phyloP scores from a whole-genome alignment of 2,888 invertebrate genomes.

The Hydraecia micacea region DNA sequence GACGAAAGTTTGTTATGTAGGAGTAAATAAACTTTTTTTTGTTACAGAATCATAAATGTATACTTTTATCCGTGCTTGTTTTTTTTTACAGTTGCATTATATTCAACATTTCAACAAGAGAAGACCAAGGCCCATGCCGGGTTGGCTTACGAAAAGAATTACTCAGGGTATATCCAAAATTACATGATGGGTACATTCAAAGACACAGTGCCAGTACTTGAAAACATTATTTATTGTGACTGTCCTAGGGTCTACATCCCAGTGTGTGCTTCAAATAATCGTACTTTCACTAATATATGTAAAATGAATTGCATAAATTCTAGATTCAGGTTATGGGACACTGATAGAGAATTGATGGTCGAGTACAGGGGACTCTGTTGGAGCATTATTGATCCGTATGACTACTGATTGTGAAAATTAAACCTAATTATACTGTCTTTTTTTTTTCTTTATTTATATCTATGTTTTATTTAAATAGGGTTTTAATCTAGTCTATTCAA shows the following conservation, averaged over 20 bases:
- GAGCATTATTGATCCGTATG: slow-evolving; percentile 47
- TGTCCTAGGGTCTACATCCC: slow-evolving; percentile 80
- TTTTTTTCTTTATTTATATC: background rate
- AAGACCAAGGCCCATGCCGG: background rate
- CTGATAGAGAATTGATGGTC: fast-evolving
- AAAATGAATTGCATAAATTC: slow-evolving; percentile 63
- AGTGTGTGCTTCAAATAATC: slow-evolving; percentile 74
- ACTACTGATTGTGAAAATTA: slow-evolving; percentile 32
- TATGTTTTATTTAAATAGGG: too few species aligned
- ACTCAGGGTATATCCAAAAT: background rate
- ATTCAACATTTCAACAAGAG: background rate
- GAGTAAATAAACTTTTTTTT: too few species aligned
- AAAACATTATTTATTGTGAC: slow-evolving; percentile 58
- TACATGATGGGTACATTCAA: background rate
- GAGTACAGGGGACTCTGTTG: slow-evolving; percentile 20
- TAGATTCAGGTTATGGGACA: fast-evolving
- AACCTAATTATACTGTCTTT: background rate
- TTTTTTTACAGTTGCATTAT: slow-evolving; percentile 27
- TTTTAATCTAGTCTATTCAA: background rate
- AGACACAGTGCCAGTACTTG: slow-evolving; percentile 38
- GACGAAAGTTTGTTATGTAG: too few species aligned
- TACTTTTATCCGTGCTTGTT: too few species aligned
- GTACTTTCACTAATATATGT: slow-evolving; percentile 69
- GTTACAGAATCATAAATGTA: too few species aligned
- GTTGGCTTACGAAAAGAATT: background rate